Evolutionary conservation across 23 tunicate genomes (phyloP).

Genomic region (Botrylloides violaceus): DNA sequence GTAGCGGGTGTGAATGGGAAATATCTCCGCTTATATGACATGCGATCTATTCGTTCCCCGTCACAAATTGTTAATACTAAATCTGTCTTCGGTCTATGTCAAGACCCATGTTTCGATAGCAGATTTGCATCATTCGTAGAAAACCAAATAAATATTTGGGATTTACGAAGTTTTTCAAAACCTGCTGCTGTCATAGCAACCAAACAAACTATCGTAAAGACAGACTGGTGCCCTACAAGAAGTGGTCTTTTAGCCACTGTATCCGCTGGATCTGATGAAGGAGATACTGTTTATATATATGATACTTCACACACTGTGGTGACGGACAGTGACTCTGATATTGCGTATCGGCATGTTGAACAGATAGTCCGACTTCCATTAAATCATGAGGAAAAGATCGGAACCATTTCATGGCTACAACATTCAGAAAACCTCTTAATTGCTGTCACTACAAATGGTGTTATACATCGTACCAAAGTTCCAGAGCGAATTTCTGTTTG

Average conservation of each 20-base stretch:
- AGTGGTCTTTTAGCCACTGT: constrained; percentile 29
- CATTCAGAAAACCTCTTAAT: constrained; percentile 11
- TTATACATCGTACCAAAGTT: constrained; percentile 22
- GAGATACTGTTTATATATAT: constrained; percentile 16
- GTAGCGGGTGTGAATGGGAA: constrained; percentile 47
- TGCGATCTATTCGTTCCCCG: constrained; percentile 19
- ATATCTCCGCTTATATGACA: constrained; percentile 40
- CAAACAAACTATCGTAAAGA: constrained; percentile 13
- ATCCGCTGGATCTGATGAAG: background rate
- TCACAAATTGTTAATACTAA: background rate
- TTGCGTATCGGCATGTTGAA: constrained; percentile 27
- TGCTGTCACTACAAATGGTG: constrained; percentile 13
- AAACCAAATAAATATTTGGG: constrained; percentile 38
- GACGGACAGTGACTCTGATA: constrained; percentile 34
- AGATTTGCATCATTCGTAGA: constrained; percentile 57
- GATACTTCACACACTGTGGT: constrained; percentile 29
- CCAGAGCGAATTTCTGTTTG: constrained; percentile 29
- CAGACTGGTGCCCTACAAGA: constrained; percentile 60
- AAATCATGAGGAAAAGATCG: constrained; percentile 18
- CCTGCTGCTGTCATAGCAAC: constrained; percentile 36
- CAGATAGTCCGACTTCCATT: constrained; percentile 25
- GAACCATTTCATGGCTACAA: constrained; percentile 38
- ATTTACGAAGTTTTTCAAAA: constrained; percentile 38
- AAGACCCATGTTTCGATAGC: constrained; percentile 44
- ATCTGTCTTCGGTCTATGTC: constrained; percentile 53